These are phyloP conservation scores for Bryconaethiops microstoma DNA, from an alignment of 2,797 vertebrate species.

Conservation along the genomic window DNA sequence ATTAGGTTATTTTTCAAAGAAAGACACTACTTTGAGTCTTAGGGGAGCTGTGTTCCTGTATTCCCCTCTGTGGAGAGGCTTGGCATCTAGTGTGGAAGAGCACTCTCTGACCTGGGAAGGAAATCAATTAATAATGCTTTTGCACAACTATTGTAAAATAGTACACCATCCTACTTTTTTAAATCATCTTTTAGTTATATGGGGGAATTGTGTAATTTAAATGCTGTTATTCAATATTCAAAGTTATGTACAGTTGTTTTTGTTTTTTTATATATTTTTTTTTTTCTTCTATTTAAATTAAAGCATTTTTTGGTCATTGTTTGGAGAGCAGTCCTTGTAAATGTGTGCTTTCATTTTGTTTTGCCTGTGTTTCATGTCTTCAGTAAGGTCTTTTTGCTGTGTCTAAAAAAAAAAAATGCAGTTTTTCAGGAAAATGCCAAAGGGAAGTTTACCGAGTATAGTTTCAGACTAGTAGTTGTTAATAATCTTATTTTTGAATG, in stretches of 20 bases:
- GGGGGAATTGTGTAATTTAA: conserved; percentile 78
- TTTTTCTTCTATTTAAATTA: conserved; percentile 82
- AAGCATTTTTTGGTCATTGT: conserved; percentile 81
- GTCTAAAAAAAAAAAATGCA: too few relatives aligned
- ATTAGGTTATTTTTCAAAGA: conserved; percentile 72
- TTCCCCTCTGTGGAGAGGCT: conserved; percentile 58
- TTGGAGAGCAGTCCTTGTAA: conserved; percentile 67
- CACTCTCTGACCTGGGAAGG: conserved; percentile 67
- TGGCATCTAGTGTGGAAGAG: conserved; percentile 50
- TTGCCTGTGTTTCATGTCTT: too few relatives aligned
- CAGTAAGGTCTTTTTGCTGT: too few relatives aligned
- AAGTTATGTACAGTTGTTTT: conserved; percentile 82
- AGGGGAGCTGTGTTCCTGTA: conserved; percentile 64
- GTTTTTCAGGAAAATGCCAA: too few relatives aligned
- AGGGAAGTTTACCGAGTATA: too few relatives aligned
- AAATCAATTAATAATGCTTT: conserved; percentile 71
- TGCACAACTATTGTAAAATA: conserved; percentile 78
- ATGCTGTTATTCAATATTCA: conserved; percentile 76
- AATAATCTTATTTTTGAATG: too few relatives aligned
- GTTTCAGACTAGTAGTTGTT: too few relatives aligned
- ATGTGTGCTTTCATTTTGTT: background rate
- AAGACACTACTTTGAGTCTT: conserved; percentile 75
- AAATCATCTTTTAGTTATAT: conserved; percentile 65
- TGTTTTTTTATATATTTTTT: conserved; percentile 66
- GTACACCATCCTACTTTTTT: conserved; percentile 70